Conservation (phyloP, 2,797 vertebrate species). For the Pantherophis vulpinus region DNA sequence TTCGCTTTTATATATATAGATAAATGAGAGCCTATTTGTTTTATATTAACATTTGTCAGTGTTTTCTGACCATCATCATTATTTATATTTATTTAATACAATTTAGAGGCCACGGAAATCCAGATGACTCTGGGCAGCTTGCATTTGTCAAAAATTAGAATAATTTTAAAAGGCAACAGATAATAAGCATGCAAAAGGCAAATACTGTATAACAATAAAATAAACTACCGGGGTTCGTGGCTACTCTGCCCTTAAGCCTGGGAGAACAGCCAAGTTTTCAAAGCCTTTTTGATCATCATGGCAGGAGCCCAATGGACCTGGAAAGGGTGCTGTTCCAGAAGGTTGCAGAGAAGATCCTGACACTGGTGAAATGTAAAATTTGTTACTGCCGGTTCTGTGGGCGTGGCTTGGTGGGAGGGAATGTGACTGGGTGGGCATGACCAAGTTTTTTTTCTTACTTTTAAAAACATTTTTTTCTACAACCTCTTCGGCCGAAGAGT, state of each 20-base stretch:
- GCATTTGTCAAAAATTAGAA: background rate
- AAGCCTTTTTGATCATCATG: background rate
- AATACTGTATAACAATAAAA: background rate
- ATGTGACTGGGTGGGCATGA: no score
- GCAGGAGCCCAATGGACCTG: background rate
- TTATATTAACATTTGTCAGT: background rate
- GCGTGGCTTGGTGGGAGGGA: no score
- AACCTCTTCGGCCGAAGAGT: no score
- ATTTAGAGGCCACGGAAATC: background rate
- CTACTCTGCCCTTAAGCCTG: background rate
- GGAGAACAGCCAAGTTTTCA: background rate
- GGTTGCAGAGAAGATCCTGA: background rate
- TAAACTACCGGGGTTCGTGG: background rate
- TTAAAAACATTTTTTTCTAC: no score
- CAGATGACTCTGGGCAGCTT: background rate
- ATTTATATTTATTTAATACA: background rate
- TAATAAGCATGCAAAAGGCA: background rate
- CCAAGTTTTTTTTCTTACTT: no score
- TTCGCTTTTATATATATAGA: no score
- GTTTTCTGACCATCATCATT: background rate
- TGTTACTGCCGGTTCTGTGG: no score
- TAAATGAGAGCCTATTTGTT: background rate
- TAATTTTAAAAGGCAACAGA: background rate
- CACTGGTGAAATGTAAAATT: no score
- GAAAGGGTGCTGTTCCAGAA: background rate